Evolutionary conservation across 2,888 invertebrate genomes (phyloP), one percentile per base, ranked within the genome.

Genomic region (Tenthredo scrophulariae): DNA sequence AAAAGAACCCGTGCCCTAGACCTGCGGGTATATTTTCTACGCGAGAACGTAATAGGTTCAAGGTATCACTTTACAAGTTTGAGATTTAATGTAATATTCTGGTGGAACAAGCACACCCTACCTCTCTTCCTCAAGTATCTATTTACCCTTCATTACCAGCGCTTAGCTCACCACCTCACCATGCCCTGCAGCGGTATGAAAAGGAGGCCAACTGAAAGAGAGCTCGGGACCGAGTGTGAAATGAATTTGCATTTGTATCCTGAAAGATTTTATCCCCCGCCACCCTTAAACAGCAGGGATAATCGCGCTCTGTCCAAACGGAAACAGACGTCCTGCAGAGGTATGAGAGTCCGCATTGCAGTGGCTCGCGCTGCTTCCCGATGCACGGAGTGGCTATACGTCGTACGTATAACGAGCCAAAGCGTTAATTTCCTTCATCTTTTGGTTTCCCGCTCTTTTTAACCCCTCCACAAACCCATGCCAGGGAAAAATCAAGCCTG

Each of bases 341-440:
- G 80, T 80, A 80, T 80, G 80, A 80, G 80, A 80, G 46, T 80
- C 80, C 80, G 80, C 83, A 83, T 83, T 83, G 83, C 83, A 83
- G 83, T 83, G 80, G 62, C 58, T 62, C 13, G 18, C 22, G 58
- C 80, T 62, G 62, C 62, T 80, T 62, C 22, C 80, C 80, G 37
- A 80, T 80, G 58, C 80, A 80, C 80, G 80, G 62, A 77, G 46
- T 29, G 77, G 77, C 77, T 62, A 62, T 54, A 77, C 77, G 50
- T 54, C 29, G 50, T 9, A 77, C 26, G n/a, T 77, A 77, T 54
- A 77, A 77, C 77, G 77, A 77, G 77, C 62, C 80, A 26, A 62
- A 62, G 80, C 80, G 80, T 80, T 54, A 62, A 58, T 80, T 80
- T 58, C 62, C 58, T 22, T 62, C 80, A 40, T 62, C 62, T 62